These are phyloP conservation scores for Hedya salicella DNA, from an alignment of 2,888 invertebrate genomes.

Conservation along the genomic window DNA sequence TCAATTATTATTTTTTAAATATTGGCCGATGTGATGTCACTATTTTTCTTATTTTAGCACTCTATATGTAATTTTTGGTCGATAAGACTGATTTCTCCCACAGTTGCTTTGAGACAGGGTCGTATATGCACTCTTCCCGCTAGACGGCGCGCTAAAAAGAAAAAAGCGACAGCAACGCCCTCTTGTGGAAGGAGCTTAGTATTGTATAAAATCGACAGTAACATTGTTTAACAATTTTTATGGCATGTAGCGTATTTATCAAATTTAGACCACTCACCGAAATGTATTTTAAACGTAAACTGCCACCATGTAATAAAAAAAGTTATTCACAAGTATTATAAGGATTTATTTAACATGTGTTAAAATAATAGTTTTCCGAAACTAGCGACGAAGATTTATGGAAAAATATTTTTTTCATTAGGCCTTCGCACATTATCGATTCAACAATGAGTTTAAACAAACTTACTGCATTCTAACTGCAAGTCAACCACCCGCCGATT, in stretches of 20 bases:
- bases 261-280: conserved; percentile 28
- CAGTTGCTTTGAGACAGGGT: conserved; percentile 52
- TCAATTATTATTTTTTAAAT: conserved; percentile 20
- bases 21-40: conserved; percentile 19
- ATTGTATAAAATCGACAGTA: conserved; percentile 48
- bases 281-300: not conserved
- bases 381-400: not conserved
- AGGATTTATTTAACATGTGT: not conserved
- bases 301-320: not conserved
- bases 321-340: not conserved
- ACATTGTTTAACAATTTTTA: conserved; percentile 49
- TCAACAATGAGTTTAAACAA: too few relatives aligned
- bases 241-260: conserved; percentile 38
- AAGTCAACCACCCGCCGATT: too few relatives aligned
- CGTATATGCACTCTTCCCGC: conserved; percentile 22
- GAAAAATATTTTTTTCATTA: too few relatives aligned
- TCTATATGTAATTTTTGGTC: conserved; percentile 48
- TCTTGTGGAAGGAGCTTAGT: conserved; percentile 8
- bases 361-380: not conserved
- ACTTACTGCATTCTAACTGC: too few relatives aligned
- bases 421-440: too few relatives aligned
- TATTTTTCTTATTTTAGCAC: conserved; percentile 27
- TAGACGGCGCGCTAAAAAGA: not conserved
- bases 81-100: conserved; percentile 56
- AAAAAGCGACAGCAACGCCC: not conserved